Percentiles rank a stretch among this genome's conserved stretches.
phyloP scores from a whole-genome alignment of 2,113 vertebrate genomes.

The Hiodon tergisus region DNA sequence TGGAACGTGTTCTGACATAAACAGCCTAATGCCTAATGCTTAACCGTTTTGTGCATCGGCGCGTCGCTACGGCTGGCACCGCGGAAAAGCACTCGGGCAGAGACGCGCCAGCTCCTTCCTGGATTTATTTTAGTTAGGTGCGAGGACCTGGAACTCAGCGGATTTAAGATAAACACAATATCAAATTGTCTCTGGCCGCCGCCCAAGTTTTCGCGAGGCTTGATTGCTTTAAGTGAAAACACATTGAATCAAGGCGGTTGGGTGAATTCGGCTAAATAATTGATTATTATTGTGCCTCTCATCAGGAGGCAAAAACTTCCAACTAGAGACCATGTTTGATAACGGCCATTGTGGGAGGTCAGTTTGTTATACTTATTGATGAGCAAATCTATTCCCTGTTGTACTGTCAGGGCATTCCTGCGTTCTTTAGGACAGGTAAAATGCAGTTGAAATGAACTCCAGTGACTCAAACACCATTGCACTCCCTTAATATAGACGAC shows the following conservation, averaged over 20 bases:
- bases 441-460: no score
- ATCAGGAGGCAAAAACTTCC: slow-evolving; percentile 7
- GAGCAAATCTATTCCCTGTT: not conserved
- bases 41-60: slow-evolving; percentile 1
- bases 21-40: slow-evolving; percentile 15
- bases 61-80: not conserved
- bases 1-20: slow-evolving; percentile 12
- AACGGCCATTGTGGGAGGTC: not conserved
- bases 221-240: slow-evolving; percentile 35
- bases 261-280: slow-evolving; percentile 20
- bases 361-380: not conserved
- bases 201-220: slow-evolving; percentile 26
- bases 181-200: slow-evolving; percentile 25
- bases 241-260: slow-evolving; percentile 29
- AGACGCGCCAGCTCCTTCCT: slow-evolving; percentile 12
- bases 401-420: not conserved
- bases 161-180: slow-evolving; percentile 35
- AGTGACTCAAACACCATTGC: no score
- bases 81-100: not conserved
- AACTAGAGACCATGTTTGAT: not conserved
- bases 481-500: no score
- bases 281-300: slow-evolving; percentile 13
- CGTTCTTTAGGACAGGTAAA: no score
- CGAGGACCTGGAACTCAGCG: slow-evolving; percentile 33
- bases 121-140: slow-evolving; percentile 46